Percentiles rank a stretch among this genome's conserved stretches.
Evolutionary conservation across 2,888 invertebrate genomes (phyloP).

Genomic region (Trissoscelio sp.): DNA sequence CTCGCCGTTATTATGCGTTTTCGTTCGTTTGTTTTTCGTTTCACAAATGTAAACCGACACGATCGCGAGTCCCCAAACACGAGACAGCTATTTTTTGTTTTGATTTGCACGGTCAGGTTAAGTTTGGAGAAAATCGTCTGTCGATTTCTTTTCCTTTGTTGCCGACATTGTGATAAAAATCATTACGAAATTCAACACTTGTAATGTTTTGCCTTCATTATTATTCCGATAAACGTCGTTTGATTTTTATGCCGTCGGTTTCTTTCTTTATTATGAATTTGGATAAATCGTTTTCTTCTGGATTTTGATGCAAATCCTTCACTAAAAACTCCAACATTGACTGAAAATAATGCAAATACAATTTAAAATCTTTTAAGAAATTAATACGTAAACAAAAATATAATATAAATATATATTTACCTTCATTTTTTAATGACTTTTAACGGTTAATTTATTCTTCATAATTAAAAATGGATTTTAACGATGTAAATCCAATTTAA

Average conservation of each 20-base stretch:
- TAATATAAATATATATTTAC: no score
- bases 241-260: background rate
- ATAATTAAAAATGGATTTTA: no score
- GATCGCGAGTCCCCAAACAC: slow-evolving; percentile 26
- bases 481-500: no score
- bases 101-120: background rate
- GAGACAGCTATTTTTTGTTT: slow-evolving; percentile 17
- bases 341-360: no score
- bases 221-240: background rate
- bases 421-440: no score
- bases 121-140: slow-evolving; percentile 14
- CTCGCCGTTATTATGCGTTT: slow-evolving; percentile 59
- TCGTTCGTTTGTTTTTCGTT: slow-evolving; percentile 47
- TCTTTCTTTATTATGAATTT: background rate
- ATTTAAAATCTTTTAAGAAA: no score
- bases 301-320: no score
- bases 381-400: no score
- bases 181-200: background rate
- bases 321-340: no score
- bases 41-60: slow-evolving; percentile 35
- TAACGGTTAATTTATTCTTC: no score
- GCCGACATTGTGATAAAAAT: background rate
- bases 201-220: background rate
- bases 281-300: no score
- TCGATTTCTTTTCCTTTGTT: background rate